phyloP scores from a whole-genome alignment of 2,888 invertebrate genomes.

The Ptycholaimellus sp. region DNA sequence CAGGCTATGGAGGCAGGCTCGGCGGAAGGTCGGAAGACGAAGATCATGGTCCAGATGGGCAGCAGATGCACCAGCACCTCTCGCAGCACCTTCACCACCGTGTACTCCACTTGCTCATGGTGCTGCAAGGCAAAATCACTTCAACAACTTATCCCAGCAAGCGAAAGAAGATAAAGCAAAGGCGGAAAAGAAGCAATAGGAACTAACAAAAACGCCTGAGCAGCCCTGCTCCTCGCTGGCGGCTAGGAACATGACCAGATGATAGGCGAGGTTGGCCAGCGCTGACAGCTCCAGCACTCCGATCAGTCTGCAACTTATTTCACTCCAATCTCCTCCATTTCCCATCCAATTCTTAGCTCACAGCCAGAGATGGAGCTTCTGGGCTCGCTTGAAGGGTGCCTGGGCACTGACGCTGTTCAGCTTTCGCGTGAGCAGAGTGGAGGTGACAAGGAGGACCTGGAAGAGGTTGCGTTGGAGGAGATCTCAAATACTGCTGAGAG shows the following conservation, averaged over 20 bases:
- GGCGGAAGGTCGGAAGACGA: neutral
- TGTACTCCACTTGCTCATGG: conserved; percentile 1
- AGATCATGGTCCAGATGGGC: conserved; percentile 4
- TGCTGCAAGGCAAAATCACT: neutral
- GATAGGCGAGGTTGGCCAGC: neutral
- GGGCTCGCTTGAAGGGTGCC: neutral
- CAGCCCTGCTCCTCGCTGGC: conserved; percentile 2
- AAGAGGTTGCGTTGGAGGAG: no score
- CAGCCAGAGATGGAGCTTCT: neutral
- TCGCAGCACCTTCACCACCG: neutral
- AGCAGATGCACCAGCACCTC: neutral
- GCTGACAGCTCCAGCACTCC: neutral
- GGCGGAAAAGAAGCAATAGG: neutral
- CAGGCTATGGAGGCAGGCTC: neutral
- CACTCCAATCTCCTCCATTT: no score
- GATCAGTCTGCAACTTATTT: conserved; percentile 1
- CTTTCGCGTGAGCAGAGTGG: neutral
- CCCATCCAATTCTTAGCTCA: no score
- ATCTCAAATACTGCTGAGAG: neutral
- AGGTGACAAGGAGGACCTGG: conserved; percentile 1
- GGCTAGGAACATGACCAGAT: neutral
- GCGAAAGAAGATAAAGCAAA: no score
- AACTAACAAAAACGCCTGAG: conserved; percentile 5
- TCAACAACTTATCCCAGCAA: no score
- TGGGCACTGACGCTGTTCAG: conserved; percentile 2